Conservation (phyloP, 1,140 invertebrate species). For the Amyelois transitella region DNA sequence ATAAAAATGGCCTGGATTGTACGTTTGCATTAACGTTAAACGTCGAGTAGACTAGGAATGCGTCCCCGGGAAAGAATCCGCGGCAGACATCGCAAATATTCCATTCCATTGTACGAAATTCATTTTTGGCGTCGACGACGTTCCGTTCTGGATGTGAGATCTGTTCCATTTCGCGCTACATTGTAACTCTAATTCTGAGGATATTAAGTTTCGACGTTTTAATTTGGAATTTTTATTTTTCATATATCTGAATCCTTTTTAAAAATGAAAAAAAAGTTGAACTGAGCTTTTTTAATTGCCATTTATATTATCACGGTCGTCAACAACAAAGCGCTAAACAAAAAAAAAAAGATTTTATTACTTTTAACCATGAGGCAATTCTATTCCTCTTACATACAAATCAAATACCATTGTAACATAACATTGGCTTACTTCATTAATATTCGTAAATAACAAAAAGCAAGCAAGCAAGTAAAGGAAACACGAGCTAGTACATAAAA, state of each 20-base stretch:
- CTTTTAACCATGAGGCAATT: too few relatives aligned
- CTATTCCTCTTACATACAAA: too few relatives aligned
- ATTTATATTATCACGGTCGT: too few relatives aligned
- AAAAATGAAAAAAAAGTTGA: too few relatives aligned
- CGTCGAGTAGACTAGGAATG: not conserved
- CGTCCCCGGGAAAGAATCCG: not conserved
- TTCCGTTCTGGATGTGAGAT: not conserved
- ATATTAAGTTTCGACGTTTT: not conserved
- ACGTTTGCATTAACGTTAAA: not conserved
- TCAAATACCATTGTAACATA: too few relatives aligned
- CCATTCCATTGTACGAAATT: not conserved
- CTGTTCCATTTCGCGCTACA: not conserved
- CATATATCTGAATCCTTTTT: too few relatives aligned
- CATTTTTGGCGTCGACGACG: not conserved
- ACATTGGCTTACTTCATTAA: too few relatives aligned
- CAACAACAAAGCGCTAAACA: too few relatives aligned
- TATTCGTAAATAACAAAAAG: not conserved
- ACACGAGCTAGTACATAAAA: not conserved
- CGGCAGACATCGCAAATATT: not conserved
- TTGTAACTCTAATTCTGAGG: not conserved
- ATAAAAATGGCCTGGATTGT: not conserved
- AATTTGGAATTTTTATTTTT: too few relatives aligned
- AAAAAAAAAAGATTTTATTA: too few relatives aligned
- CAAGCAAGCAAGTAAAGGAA: not conserved
- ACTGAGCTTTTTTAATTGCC: too few relatives aligned